Base-by-base conservation (phyloP, 2,797 vertebrate species). In the Clarias platycephalus region DNA sequence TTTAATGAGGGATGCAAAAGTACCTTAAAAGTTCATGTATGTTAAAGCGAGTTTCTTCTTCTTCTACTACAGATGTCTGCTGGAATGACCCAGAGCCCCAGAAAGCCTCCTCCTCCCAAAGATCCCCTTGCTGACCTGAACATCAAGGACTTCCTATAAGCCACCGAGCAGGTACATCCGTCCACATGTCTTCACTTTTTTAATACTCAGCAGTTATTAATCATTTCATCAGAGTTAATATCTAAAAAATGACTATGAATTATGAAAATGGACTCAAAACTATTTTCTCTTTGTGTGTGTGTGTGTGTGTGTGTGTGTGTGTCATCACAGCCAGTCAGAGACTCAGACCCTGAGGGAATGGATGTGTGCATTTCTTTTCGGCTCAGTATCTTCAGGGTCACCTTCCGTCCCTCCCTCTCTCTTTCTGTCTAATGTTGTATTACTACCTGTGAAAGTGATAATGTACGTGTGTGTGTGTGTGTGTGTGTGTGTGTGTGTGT, bases 111-210 rank as follows among this genome's bases (percentile, higher is more conserved):
- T 22, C 97, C 98, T 89, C 91, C 97, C 90, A 98, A 99, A 95
- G 98, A 99, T 88, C 97, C 98, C 87, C 96, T 99, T 95, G 98
- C 98, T 92, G 98, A 99, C 96, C 97, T 99, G 93, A 99, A 98
- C 95, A 99, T 99, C 93, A 99, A 99, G 94, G 97, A 99, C 95
- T 99, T 99, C 95, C 97, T 99, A 95, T 99, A 98, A 96, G 94
- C 88, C 89, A 91, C 83, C 87, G 85, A 53, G 76, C 72, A 88
- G 92, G 88, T 78, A 86, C 64, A 49, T 58, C 78, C 67, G 13
- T 53, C 16, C 16, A 37, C 13, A 53, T 53, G 22, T 40, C 22
- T 64, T 12, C 24, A 9, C 31, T 26, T 34, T 49, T 37, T 20
- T 34, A n/a, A 64, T 26, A 49, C 37, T 66, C 12, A 44, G 40